Evolutionary conservation across 2,888 invertebrate species (phyloP).

Genomic region (Sinotaia quadrata): DNA sequence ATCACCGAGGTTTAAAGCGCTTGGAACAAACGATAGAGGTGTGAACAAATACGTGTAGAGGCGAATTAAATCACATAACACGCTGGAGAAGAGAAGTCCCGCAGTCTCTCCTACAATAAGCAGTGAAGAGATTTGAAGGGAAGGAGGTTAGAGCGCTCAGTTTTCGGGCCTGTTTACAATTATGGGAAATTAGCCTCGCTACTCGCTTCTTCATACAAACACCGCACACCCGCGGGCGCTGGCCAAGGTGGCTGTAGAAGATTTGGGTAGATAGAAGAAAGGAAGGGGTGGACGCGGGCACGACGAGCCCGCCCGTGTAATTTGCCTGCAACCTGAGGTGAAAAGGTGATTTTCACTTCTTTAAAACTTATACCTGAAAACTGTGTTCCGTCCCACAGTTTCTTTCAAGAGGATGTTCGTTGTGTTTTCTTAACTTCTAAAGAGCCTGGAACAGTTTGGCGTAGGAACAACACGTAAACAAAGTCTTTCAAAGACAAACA

Average conservation of each 20-base stretch:
- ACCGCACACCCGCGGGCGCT: constrained; percentile 9
- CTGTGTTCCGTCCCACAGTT: no score
- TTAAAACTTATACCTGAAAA: no score
- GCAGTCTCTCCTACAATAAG: constrained; percentile 11
- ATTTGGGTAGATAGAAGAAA: constrained; percentile 1
- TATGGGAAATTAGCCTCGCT: constrained; percentile 29
- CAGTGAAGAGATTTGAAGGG: not conserved
- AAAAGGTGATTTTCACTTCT: no score
- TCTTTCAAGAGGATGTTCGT: no score
- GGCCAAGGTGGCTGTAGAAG: constrained; percentile 4
- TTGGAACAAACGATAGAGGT: constrained; percentile 22
- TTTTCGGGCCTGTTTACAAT: constrained; percentile 19
- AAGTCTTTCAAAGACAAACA: no score
- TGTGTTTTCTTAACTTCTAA: no score
- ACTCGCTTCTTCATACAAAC: constrained; percentile 27
- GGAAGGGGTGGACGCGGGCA: constrained; percentile 10
- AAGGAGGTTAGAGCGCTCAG: not conserved
- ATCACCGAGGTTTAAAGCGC: not conserved
- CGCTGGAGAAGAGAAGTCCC: constrained; percentile 13
- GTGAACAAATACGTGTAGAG: constrained; percentile 20
- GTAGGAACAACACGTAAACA: no score
- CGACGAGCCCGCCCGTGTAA: constrained; percentile 25
- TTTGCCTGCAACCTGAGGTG: constrained; percentile 11
- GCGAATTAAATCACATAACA: constrained; percentile 29
- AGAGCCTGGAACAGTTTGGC: no score